A percentile compares a stretch with the other conserved stretches of the same genome.
Conservation (phyloP, 2,888 invertebrate genomes). For the Heteropelma amictum region DNA sequence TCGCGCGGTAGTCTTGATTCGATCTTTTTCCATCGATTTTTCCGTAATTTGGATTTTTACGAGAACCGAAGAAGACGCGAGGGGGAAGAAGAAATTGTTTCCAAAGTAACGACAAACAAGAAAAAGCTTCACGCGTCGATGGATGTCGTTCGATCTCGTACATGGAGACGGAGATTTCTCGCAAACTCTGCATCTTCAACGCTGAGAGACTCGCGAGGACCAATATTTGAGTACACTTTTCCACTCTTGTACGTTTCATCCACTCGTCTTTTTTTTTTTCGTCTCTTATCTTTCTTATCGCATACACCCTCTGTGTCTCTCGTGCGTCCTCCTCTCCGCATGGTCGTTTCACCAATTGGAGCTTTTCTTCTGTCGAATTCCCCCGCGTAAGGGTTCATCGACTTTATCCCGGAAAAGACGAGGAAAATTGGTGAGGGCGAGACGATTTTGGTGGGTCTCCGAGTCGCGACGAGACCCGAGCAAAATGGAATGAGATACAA, state of each 20-base stretch:
- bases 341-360: conserved; percentile 19
- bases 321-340: conserved; percentile 1
- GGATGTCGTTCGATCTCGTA: too few species aligned
- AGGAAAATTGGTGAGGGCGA: conserved; percentile 79
- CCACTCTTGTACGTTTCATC: background rate
- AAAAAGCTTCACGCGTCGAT: too few species aligned
- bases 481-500: conserved; percentile 49
- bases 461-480: conserved; percentile 40
- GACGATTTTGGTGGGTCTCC: too few species aligned
- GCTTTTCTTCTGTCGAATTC: conserved; percentile 55
- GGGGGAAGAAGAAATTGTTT: too few species aligned
- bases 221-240: conserved; percentile 13
- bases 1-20: too few species aligned
- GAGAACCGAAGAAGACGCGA: background rate
- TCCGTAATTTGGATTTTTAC: background rate
- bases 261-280: background rate
- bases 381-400: conserved; percentile 65
- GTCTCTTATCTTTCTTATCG: too few species aligned
- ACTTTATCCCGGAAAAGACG: conserved; percentile 77
- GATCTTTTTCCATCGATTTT: background rate
- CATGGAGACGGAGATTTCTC: background rate
- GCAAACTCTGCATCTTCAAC: background rate
- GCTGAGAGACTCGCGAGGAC: background rate
- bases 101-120: too few species aligned
- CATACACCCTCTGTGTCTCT: background rate